Evolutionary conservation across 2,113 vertebrate species (phyloP).

Genomic region (Syrmaticus mikado): DNA sequence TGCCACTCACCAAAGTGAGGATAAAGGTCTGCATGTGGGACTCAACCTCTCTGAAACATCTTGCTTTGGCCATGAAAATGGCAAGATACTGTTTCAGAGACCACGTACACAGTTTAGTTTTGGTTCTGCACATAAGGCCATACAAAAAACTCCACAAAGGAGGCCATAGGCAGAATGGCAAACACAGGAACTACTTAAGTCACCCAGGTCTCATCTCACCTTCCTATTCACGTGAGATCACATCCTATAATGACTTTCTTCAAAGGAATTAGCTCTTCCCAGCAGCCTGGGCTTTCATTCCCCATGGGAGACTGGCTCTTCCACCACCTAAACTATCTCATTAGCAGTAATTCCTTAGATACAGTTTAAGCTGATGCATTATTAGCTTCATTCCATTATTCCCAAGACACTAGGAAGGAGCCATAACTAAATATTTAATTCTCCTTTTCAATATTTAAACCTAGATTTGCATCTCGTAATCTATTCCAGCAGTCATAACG

Average conservation of each 20-base stretch:
- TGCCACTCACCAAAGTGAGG: background rate
- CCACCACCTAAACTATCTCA: conserved; percentile 8
- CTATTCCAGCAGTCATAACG: background rate
- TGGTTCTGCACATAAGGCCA: background rate
- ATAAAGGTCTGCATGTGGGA: background rate
- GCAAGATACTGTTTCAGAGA: background rate
- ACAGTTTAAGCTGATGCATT: conserved; percentile 26
- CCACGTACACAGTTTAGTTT: background rate
- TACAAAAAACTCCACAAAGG: background rate
- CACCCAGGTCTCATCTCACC: background rate
- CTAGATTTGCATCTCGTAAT: conserved; percentile 11
- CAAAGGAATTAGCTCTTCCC: conserved; percentile 4
- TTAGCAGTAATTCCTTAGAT: conserved; percentile 27
- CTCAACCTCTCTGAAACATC: background rate
- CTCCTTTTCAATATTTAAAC: conserved; percentile 10
- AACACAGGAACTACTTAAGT: background rate
- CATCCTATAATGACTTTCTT: background rate
- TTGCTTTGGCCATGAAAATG: background rate
- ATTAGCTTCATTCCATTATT: conserved; percentile 6
- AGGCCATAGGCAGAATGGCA: background rate
- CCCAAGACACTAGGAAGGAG: background rate
- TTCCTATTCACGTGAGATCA: background rate
- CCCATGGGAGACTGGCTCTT: background rate
- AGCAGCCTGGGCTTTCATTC: background rate
- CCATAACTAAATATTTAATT: conserved; percentile 41